Evolutionary conservation across 2,797 vertebrate genomes (phyloP).

Genomic region (Microtus californicus): DNA sequence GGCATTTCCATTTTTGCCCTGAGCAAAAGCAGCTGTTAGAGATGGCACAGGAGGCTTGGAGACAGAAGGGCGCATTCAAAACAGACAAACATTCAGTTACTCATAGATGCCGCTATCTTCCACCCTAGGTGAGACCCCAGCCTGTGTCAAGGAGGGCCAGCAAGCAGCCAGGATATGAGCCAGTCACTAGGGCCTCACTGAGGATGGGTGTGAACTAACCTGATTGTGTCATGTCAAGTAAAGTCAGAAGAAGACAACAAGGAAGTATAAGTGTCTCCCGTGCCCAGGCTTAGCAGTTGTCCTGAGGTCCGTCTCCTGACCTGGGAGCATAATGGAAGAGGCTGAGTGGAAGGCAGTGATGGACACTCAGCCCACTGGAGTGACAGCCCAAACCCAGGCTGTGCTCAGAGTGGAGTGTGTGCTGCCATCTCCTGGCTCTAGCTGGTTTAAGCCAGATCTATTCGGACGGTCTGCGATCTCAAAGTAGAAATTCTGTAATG

Average conservation of each 20-base stretch:
- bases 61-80: background rate
- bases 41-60: background rate
- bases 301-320: constrained; percentile 60
- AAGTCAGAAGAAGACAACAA: background rate
- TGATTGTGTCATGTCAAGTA: constrained; percentile 66
- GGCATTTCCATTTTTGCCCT: constrained; percentile 31
- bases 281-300: constrained; percentile 45
- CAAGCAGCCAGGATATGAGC: constrained; percentile 63
- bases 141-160: constrained; percentile 53
- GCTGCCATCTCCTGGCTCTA: constrained; percentile 85
- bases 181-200: constrained; percentile 19
- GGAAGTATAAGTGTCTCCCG: constrained; percentile 61
- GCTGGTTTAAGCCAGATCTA: background rate
- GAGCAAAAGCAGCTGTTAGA: constrained; percentile 58
- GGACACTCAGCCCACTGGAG: background rate
- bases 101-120: constrained; percentile 1
- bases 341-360: constrained; percentile 29
- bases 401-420: constrained; percentile 33
- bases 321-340: constrained; percentile 57
- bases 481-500: background rate
- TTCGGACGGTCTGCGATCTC: background rate
- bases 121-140: constrained; percentile 41
- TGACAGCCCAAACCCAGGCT: background rate
- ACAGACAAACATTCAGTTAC: background rate
- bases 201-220: background rate